These are phyloP conservation scores for Drosophila aff. DNA, from an alignment of 1,140 invertebrate species.

Conservation along the genomic window DNA sequence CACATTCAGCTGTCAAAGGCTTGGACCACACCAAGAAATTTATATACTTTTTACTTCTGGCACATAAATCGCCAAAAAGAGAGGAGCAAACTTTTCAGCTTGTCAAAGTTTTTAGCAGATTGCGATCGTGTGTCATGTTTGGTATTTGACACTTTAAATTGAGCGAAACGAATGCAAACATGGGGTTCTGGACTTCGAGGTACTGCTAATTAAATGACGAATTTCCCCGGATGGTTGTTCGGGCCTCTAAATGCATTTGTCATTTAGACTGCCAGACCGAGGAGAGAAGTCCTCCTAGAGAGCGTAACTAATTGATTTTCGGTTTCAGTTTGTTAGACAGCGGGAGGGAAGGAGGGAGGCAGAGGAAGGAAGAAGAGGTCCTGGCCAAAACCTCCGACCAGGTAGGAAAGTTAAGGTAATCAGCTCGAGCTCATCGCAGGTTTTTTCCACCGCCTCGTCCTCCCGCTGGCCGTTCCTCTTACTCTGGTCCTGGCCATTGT, in stretches of 20 bases:
- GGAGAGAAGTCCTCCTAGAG: constrained; percentile 39
- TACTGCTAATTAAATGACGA: constrained; percentile 66
- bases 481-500: constrained; percentile 43
- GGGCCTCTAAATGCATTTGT: constrained; percentile 64
- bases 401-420: constrained; percentile 74
- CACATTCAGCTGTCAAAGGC: constrained; percentile 68
- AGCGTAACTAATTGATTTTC: constrained; percentile 83
- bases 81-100: constrained; percentile 29
- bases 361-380: constrained; percentile 35
- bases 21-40: constrained; percentile 65
- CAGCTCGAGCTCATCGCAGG: constrained; percentile 71
- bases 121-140: constrained; percentile 72
- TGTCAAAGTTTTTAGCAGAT: constrained; percentile 53
- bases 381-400: constrained; percentile 32
- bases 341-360: constrained; percentile 18
- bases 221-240: constrained; percentile 45
- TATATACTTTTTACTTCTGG: constrained; percentile 70
- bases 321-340: constrained; percentile 46
- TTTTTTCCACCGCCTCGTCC: constrained; percentile 64
- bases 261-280: constrained; percentile 54
- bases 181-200: constrained; percentile 20
- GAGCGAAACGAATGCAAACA: constrained; percentile 71
- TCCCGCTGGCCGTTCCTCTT: constrained; percentile 20
- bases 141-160: constrained; percentile 75
- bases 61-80: constrained; percentile 59